Conservation (phyloP, 1,140 invertebrate species). For the Listronotus oregonensis region DNA sequence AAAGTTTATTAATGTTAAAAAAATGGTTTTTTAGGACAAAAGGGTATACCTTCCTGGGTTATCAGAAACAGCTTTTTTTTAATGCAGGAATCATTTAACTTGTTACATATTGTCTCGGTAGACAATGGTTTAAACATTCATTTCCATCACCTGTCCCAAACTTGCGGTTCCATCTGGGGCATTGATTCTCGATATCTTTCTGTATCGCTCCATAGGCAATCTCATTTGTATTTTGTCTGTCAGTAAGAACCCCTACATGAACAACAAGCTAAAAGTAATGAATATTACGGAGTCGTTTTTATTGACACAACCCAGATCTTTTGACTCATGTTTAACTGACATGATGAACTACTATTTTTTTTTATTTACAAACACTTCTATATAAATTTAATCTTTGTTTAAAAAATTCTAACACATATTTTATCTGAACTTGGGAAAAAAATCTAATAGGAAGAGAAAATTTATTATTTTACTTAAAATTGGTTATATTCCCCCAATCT, state of each 20-base stretch:
- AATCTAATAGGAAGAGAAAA: background rate
- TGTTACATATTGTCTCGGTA: constrained; percentile 56
- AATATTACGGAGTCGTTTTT: no score
- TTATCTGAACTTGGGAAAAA: no score
- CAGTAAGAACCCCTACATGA: constrained; percentile 67
- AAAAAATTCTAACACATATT: no score
- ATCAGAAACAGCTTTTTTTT: constrained; percentile 54
- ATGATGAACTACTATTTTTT: no score
- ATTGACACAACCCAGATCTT: no score
- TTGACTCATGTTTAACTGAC: no score
- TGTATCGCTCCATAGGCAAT: constrained; percentile 63
- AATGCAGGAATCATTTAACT: constrained; percentile 50
- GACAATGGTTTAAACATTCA: constrained; percentile 57
- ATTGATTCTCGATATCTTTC: constrained; percentile 54
- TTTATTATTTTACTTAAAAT: constrained; percentile 58
- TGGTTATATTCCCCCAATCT: constrained; percentile 72
- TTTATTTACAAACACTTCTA: no score
- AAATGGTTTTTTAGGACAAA: no score
- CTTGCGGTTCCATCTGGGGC: constrained; percentile 53
- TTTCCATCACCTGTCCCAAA: constrained; percentile 53
- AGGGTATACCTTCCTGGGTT: constrained; percentile 55
- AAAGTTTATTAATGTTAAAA: no score
- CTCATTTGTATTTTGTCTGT: constrained; percentile 65
- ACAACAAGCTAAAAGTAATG: constrained; percentile 61
- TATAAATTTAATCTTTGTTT: no score